Base-by-base conservation (phyloP, 2,888 invertebrate species). In the Acleris literana region DNA sequence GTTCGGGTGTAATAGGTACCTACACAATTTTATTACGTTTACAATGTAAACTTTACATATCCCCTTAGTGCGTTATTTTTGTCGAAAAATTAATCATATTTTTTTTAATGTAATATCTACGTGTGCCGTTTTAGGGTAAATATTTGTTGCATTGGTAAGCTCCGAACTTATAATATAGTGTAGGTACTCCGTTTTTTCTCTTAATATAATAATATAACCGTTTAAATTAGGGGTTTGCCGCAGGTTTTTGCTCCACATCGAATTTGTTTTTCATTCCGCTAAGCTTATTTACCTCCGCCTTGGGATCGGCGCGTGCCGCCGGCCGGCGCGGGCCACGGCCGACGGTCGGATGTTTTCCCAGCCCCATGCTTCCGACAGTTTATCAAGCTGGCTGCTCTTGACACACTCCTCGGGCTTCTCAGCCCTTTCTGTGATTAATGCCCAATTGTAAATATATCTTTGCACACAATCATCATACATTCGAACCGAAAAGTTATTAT, bases 261-360 rank as follows among this genome's bases (percentile, higher is more conserved):
- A 61, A 77, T 81, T 80, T 83, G 76, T 78, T 77, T 79, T 82
- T 78, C 76, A 79, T 82, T 78, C 76, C 72, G 76, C 76, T 75
- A 75, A 69, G 73, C 72, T 74, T 77, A 77, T 83, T 83, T 78
- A 74, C 75, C 69, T 68, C 74, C 69, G 67, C 74, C 70, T 71
- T 70, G 70, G 72, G 75, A 72, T 72, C 70, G 62, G 52, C 58
- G 63, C 59, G 49, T 55, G 68, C 33, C 58, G 62, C 69, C 60
- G 55, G 60, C 63, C 68, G 33, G 59, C 56, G 39, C 29, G 44
- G 49, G 39, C 22, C 52, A 9, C 33, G 33, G 33, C 9, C 33
- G 33, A 33, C 33, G 60, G 68, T 74, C 79, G 80, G 80, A 83
- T 83, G 80, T 84, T 85, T 81, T 79, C 74, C 70, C 73, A 73